Evolutionary conservation across 2,113 vertebrate genomes (phyloP).

Genomic region (Charina bottae): DNA sequence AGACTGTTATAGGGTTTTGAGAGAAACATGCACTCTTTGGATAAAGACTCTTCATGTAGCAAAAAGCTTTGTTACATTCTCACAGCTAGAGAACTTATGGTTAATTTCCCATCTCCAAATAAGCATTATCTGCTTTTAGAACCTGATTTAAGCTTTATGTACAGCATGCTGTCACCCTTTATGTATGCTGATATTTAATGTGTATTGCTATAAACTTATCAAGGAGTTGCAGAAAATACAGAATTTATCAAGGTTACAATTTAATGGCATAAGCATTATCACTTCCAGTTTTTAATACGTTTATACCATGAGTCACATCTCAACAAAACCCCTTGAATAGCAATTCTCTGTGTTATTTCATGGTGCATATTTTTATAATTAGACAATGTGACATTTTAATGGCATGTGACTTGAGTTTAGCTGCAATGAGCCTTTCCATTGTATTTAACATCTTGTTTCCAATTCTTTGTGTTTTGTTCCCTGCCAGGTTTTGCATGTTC

Average conservation of each 20-base stretch:
- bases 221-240: neutral
- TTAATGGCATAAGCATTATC: neutral
- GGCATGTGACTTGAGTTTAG: neutral
- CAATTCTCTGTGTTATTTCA: neutral
- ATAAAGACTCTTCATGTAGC: neutral
- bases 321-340: neutral
- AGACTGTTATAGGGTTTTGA: neutral
- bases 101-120: neutral
- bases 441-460: neutral
- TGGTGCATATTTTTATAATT: neutral
- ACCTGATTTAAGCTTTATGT: neutral
- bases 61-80: neutral
- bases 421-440: neutral
- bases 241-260: neutral
- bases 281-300: neutral
- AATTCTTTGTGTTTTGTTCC: neutral
- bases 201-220: neutral
- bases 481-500: neutral
- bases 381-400: neutral
- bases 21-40: neutral
- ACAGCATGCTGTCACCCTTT: neutral
- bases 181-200: neutral
- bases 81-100: neutral
- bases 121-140: neutral
- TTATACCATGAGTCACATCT: neutral